Evolutionary conservation across 2,113 vertebrate species (phyloP).

Genomic region (Silurus glanis): DNA sequence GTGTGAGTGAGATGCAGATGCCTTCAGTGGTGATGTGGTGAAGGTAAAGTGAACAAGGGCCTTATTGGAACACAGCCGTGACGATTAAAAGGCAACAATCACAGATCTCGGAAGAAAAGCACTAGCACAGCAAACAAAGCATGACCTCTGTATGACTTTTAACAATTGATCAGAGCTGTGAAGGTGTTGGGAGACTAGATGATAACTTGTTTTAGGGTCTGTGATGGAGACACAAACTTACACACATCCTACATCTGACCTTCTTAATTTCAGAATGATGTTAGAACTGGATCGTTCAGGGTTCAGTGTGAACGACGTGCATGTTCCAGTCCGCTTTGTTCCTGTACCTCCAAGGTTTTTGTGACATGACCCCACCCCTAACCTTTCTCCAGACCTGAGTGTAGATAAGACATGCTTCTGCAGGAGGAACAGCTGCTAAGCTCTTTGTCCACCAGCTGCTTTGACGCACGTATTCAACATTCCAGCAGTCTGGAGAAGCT

Average conservation of each 20-base stretch:
- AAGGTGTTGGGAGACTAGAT: not conserved
- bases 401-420: not conserved
- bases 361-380: not conserved
- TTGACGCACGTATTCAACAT: not conserved
- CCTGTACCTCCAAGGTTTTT: too few relatives aligned
- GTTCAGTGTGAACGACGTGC: not conserved
- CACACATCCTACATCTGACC: not conserved
- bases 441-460: conserved; percentile 11
- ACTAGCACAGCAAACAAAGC: not conserved
- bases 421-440: conserved; percentile 5
- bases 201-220: not conserved
- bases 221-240: not conserved
- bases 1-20: not conserved
- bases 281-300: not conserved
- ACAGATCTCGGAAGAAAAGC: not conserved
- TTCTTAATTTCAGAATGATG: not conserved
- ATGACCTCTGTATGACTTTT: not conserved
- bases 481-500: not conserved
- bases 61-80: not conserved
- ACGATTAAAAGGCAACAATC: not conserved
- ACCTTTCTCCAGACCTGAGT: not conserved
- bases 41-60: not conserved
- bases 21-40: not conserved
- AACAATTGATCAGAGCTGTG: not conserved
- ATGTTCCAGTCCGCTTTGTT: too few relatives aligned